Percentiles rank a stretch among this genome's conserved stretches.
These are phyloP conservation scores for Anarrhichthys ocellatus DNA, from an alignment of 2,113 vertebrate species.

Conservation along the genomic window DNA sequence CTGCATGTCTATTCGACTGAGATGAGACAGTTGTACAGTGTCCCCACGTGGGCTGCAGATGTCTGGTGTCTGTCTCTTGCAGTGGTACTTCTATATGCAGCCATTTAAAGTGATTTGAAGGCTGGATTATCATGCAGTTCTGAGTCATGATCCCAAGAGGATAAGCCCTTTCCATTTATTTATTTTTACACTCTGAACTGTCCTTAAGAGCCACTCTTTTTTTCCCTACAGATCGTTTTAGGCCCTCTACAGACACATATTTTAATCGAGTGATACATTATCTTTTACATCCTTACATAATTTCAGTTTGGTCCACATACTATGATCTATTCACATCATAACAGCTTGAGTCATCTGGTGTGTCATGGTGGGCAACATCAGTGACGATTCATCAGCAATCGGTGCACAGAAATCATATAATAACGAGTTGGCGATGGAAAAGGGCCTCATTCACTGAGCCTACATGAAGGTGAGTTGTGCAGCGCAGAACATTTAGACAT, in stretches of 20 bases:
- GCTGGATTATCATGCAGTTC: not conserved
- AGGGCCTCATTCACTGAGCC: not conserved
- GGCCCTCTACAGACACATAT: not conserved
- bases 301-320: not conserved
- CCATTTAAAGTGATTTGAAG: not conserved
- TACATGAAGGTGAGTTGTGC: not conserved
- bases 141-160: not conserved
- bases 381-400: not conserved
- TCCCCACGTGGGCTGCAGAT: not conserved
- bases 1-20: not conserved
- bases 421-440: not conserved
- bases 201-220: not conserved
- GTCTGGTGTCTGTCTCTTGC: not conserved
- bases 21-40: not conserved
- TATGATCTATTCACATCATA: not conserved
- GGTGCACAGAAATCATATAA: not conserved
- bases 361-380: not conserved
- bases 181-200: too few relatives aligned
- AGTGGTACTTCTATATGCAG: not conserved
- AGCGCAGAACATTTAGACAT: not conserved
- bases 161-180: not conserved
- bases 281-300: not conserved
- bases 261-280: not conserved
- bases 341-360: constrained; percentile 8
- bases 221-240: not conserved